These are phyloP conservation scores for Zygothrica quintamaculata DNA, from an alignment of 2,888 invertebrate genomes.

Conservation along the genomic window DNA sequence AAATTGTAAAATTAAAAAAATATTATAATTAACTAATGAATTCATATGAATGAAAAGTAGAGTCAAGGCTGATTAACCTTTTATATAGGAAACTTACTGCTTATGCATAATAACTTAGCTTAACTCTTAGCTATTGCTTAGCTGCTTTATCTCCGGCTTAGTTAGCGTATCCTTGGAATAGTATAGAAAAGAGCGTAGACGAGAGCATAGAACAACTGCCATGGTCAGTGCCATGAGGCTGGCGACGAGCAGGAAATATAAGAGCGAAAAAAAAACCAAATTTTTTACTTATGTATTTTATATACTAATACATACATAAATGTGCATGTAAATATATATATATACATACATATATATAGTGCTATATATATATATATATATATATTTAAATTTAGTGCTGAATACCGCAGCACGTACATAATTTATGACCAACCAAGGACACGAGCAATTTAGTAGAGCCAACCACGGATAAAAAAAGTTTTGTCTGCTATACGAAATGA, in stretches of 20 bases:
- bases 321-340: neutral
- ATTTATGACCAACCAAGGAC: conserved; percentile 81
- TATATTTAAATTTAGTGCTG: conserved; percentile 81
- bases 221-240: conserved; percentile 38
- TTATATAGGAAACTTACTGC: no score
- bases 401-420: conserved; percentile 81
- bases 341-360: neutral
- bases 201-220: conserved; percentile 41
- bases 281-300: neutral
- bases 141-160: no score
- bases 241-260: conserved; percentile 17
- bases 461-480: conserved; percentile 48
- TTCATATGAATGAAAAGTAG: no score
- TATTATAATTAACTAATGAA: no score
- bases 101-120: no score
- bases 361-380: conserved; percentile 34
- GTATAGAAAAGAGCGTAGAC: conserved; percentile 6
- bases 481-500: conserved; percentile 9
- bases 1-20: no score
- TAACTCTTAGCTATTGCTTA: no score
- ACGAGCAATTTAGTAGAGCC: conserved; percentile 78
- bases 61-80: no score
- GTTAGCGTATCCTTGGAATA: neutral
- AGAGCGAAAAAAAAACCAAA: conserved; percentile 13
- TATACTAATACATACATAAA: conserved; percentile 3